Percentiles rank a stretch among this genome's conserved stretches.
phyloP scores from a whole-genome alignment of 1,140 invertebrate species.

The Cataglyphis hispanica region DNA sequence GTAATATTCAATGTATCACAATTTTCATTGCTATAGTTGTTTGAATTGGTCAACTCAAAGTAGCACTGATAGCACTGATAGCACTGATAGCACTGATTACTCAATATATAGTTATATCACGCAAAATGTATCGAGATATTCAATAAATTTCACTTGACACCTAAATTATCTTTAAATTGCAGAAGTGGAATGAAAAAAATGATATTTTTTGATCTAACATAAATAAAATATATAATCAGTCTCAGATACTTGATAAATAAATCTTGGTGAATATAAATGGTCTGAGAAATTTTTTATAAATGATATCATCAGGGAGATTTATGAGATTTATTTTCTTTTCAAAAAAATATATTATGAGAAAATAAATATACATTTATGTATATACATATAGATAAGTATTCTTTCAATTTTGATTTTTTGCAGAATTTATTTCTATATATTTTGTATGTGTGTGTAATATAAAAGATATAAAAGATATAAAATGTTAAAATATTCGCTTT shows the following conservation, averaged over 20 bases:
- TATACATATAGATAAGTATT: not conserved
- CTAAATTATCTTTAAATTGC: slow-evolving; percentile 11
- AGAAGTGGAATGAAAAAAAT: slow-evolving; percentile 1
- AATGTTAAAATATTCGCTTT: not conserved
- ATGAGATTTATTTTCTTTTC: not conserved
- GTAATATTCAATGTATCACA: not conserved
- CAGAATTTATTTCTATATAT: not conserved
- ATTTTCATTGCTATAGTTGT: not conserved
- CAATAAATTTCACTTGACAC: not conserved
- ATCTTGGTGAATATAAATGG: not conserved
- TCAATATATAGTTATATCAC: not conserved
- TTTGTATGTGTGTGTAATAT: no score
- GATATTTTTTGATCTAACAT: no score
- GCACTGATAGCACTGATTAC: not conserved
- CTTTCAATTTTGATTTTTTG: not conserved
- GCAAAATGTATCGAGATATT: not conserved
- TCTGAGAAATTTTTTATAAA: not conserved
- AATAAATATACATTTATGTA: not conserved
- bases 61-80: not conserved
- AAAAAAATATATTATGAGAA: not conserved
- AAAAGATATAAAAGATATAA: not conserved
- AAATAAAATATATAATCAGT: not conserved
- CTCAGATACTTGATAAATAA: not conserved
- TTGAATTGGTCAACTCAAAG: not conserved
- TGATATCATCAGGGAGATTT: not conserved